Conservation (phyloP, 2,797 vertebrate species). For the Siniperca obscura region DNA sequence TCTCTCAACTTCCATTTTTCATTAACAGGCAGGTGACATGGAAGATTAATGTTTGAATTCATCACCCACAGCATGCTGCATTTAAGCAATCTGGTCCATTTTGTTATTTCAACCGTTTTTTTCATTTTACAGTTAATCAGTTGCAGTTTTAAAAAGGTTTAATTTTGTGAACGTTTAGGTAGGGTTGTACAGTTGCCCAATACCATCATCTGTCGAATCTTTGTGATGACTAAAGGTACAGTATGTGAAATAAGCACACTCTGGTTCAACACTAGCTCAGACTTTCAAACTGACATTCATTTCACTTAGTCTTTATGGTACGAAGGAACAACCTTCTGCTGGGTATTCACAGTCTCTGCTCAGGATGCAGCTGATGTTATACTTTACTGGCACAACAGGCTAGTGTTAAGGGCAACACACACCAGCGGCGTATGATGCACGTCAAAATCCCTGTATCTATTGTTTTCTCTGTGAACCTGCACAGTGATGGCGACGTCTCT, state of each 20-base stretch:
- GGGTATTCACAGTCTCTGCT: background rate
- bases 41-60: slow-evolving; percentile 74
- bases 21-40: slow-evolving; percentile 71
- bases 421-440: background rate
- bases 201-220: background rate
- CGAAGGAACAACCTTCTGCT: background rate
- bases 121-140: background rate
- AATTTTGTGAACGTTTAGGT: background rate
- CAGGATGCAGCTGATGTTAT: background rate
- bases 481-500: background rate
- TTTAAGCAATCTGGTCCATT: slow-evolving; percentile 50
- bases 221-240: background rate
- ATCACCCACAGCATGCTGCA: slow-evolving; percentile 66
- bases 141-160: slow-evolving; percentile 1
- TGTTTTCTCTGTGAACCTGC: background rate
- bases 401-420: background rate
- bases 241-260: background rate
- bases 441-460: background rate
- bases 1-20: slow-evolving; percentile 62
- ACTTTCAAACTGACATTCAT: background rate
- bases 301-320: background rate
- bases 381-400: background rate
- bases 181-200: background rate
- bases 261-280: background rate
- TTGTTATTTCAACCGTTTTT: background rate